phyloP scores from a whole-genome alignment of 2,113 vertebrate species.

The Centropus bengalensis region DNA sequence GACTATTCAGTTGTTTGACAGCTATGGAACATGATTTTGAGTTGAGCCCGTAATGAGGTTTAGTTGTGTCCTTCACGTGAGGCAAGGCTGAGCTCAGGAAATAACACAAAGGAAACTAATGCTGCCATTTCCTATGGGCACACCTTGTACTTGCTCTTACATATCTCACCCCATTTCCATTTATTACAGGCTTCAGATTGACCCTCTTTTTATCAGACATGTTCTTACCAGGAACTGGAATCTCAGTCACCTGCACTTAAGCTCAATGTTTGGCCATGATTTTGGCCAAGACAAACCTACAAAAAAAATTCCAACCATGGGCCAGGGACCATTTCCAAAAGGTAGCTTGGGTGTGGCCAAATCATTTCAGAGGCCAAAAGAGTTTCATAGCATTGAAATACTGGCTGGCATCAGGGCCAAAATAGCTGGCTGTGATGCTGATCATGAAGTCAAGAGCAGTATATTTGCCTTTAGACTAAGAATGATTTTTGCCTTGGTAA shows the following conservation, averaged over 20 bases:
- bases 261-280: neutral
- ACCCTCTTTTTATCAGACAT: neutral
- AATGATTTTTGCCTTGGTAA: neutral
- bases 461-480: neutral
- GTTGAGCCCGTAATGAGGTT: neutral
- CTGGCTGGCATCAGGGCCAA: neutral
- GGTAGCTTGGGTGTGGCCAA: no score
- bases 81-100: neutral
- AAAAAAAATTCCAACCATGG: neutral
- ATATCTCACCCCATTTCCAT: neutral
- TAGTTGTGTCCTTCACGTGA: neutral
- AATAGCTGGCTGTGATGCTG: neutral
- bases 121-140: neutral
- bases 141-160: neutral
- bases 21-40: accelerated
- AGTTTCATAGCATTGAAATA: neutral
- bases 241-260: neutral
- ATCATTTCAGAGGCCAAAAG: neutral
- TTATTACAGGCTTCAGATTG: neutral
- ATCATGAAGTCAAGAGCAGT: neutral
- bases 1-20: neutral
- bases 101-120: neutral
- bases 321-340: neutral
- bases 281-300: neutral
- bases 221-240: neutral